These are phyloP conservation scores for Xiphophorus birchmanni DNA, from an alignment of 2,797 vertebrate species.

Conservation along the genomic window DNA sequence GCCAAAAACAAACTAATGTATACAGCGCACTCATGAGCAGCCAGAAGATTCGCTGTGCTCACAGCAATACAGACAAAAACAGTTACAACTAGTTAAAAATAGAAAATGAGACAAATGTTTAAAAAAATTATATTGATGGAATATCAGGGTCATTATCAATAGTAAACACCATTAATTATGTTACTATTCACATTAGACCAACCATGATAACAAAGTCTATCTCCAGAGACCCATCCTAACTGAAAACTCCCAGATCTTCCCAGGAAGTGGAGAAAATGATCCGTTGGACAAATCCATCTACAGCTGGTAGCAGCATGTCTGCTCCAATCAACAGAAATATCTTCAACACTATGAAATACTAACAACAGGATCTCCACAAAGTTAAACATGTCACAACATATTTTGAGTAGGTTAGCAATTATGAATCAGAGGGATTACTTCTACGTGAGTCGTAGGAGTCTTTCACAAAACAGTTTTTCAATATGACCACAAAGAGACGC, in stretches of 20 bases:
- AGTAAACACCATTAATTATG: neutral
- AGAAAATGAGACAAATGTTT: neutral
- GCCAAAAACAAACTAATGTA: neutral
- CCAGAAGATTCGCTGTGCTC: neutral
- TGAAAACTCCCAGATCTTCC: neutral
- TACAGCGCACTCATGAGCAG: neutral
- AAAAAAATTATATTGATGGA: neutral
- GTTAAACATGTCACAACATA: neutral
- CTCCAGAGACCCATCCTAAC: neutral
- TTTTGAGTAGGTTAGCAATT: neutral
- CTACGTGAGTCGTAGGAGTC: neutral
- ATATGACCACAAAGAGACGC: neutral
- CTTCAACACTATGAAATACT: slow-evolving; percentile 1
- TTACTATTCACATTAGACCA: neutral
- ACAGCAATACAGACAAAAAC: neutral
- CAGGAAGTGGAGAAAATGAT: slow-evolving; percentile 2
- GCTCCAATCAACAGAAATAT: neutral
- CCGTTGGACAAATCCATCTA: neutral
- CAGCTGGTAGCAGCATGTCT: neutral
- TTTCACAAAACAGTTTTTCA: neutral
- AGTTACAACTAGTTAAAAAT: neutral
- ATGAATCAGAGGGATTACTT: slow-evolving; percentile 4
- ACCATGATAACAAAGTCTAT: neutral
- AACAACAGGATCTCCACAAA: neutral
- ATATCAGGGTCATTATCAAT: neutral